A percentile compares a stretch with the other conserved stretches of the same genome.
These are phyloP conservation scores for Amorpha juglandis DNA, from an alignment of 2,888 invertebrate genomes.

Conservation along the genomic window DNA sequence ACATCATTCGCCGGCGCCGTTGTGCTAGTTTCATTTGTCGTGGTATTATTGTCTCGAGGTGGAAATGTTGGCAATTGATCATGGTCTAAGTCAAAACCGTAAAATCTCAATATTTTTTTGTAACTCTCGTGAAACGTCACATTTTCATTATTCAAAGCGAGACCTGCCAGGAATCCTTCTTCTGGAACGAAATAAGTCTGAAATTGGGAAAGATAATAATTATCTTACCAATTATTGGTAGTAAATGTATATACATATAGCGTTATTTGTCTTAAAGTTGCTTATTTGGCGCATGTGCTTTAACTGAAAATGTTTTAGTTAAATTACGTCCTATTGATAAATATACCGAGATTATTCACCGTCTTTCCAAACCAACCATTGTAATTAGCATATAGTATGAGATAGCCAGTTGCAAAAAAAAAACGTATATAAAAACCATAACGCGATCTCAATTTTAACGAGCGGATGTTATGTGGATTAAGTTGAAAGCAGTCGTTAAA, in stretches of 20 bases:
- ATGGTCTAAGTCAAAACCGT: constrained; percentile 90
- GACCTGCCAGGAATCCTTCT: constrained; percentile 92
- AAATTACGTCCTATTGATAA: not conserved
- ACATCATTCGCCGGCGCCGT: not conserved
- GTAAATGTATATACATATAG: too few relatives aligned
- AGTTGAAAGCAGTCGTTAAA: constrained; percentile 16
- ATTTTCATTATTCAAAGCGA: constrained; percentile 91
- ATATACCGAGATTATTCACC: not conserved
- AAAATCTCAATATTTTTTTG: constrained; percentile 89
- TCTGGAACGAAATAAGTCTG: constrained; percentile 93
- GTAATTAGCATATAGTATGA: not conserved
- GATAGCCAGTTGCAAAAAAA: not conserved
- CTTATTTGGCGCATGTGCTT: too few relatives aligned
- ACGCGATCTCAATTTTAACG: constrained; percentile 5
- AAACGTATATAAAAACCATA: not conserved
- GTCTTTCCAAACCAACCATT: not conserved
- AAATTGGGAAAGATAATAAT: constrained; percentile 46
- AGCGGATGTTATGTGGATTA: constrained; percentile 30
- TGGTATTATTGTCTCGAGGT: constrained; percentile 46
- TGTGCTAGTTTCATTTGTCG: constrained; percentile 45
- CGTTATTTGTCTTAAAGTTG: too few relatives aligned
- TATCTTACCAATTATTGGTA: too few relatives aligned
- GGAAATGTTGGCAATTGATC: constrained; percentile 63
- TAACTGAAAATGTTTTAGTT: too few relatives aligned
- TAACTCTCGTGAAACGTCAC: constrained; percentile 90